Evolutionary conservation across 1,140 invertebrate genomes (phyloP).

Genomic region (Vanessa tameamea): DNA sequence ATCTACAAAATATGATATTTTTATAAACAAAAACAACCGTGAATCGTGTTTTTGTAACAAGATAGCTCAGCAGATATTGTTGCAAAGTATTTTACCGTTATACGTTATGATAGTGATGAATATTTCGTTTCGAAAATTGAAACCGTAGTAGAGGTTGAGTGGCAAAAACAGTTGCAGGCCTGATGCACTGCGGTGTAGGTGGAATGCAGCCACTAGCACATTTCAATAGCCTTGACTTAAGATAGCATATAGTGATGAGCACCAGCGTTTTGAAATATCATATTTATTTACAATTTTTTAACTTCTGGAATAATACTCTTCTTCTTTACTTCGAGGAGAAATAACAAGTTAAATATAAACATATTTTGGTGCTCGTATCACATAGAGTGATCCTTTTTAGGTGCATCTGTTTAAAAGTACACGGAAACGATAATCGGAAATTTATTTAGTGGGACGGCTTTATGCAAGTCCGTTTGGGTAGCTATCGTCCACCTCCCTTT

Average conservation of each 20-base stretch:
- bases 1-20: background rate
- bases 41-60: constrained; percentile 1
- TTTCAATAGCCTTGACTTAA: constrained; percentile 28
- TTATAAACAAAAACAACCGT: background rate
- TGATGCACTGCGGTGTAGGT: constrained; percentile 27
- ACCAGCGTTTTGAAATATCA: constrained; percentile 1
- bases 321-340: too few relatives aligned
- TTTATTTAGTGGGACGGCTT: too few relatives aligned
- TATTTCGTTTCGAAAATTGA: constrained; percentile 8
- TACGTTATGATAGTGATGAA: background rate
- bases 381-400: too few relatives aligned
- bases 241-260: constrained; percentile 3
- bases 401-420: too few relatives aligned
- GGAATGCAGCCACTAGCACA: constrained; percentile 28
- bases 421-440: too few relatives aligned
- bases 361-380: too few relatives aligned
- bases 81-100: constrained; percentile 1
- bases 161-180: constrained; percentile 29
- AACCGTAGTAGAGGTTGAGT: constrained; percentile 24
- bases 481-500: too few relatives aligned
- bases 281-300: background rate
- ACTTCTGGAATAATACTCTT: too few relatives aligned
- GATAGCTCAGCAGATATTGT: constrained; percentile 1
- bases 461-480: too few relatives aligned
- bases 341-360: too few relatives aligned